Evolutionary conservation across 2,797 vertebrate species (phyloP), one percentile per base, ranked within the genome.

Genomic region (Gymnocypris eckloni): DNA sequence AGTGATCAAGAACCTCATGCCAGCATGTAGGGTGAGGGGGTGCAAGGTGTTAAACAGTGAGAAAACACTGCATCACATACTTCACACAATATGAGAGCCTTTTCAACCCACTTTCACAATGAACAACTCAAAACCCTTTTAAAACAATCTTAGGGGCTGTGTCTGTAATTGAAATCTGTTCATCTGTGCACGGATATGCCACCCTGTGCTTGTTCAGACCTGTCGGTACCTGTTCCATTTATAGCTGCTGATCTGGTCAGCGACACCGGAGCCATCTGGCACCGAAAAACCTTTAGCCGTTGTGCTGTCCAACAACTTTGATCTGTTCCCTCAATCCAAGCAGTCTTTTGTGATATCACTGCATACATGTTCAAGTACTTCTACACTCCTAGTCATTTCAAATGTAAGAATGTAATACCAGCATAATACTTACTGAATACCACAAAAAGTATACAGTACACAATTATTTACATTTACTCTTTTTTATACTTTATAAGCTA

Each of bases 161-260:
- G 76, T 82, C 64, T 76, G 84, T 90, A 76, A 82, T 54, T 82
- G 52, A 88, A 82, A 59, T 84, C 72, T 28, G n/a, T 78, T 59
- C 61, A 79, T 81, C 86, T 69, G 80, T 59, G 79, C 82, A 48
- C 25, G 54, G 77, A 85, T 69, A 78, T 52, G 78, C 70, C 77
- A 71, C 64, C 73, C 22, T 64, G 11, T 56, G 85, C 79, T 85
- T 86, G 82, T 86, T 88, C 48, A 48, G 88, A 87, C 77, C 90
- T 88, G 88, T 87, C 69, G 88, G 86, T 80, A 90, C 84, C 90
- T 86, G 84, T 85, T 88, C 90, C 88, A 90, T 86, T 89, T 90
- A 86, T 90, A 89, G 90, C 84, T 67, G 64, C 84, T 84, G 81
- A 83, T 87, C 84, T 76, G 83, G 82, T 88, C 88, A 83, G 43